These are phyloP conservation scores for Phyllopteryx taeniolatus DNA, from an alignment of 2,113 vertebrate species.

Conservation along the genomic window DNA sequence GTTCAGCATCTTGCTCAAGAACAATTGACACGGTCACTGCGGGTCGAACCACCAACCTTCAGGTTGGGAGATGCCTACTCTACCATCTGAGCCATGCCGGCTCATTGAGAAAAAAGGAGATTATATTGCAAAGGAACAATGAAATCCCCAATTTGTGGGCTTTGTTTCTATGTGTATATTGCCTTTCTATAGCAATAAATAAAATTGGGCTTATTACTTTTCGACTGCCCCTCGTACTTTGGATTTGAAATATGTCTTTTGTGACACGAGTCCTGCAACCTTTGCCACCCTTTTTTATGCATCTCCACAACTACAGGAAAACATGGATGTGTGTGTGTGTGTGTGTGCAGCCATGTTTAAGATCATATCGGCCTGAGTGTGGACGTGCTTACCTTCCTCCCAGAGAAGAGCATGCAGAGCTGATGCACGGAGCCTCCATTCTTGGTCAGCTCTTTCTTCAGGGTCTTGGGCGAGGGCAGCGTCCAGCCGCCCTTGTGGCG, in stretches of 20 bases:
- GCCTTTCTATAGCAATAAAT: too few species aligned
- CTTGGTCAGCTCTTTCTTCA: slow-evolving; percentile 89
- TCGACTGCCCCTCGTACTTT: not conserved
- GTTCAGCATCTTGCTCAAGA: too few species aligned
- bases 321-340: not conserved
- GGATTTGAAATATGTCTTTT: not conserved
- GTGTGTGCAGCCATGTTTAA: not conserved
- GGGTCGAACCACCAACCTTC: too few species aligned
- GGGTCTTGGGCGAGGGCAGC: slow-evolving; percentile 85
- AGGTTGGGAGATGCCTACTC: too few species aligned
- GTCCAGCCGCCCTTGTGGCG: slow-evolving; percentile 76
- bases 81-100: too few species aligned
- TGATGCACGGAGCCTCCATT: slow-evolving; percentile 94
- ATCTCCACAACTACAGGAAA: not conserved
- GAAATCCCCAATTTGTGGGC: too few species aligned
- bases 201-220: too few species aligned
- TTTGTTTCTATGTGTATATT: too few species aligned
- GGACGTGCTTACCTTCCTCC: slow-evolving; percentile 82
- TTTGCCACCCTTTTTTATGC: too few species aligned
- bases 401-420: slow-evolving; percentile 88
- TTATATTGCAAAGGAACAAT: too few species aligned
- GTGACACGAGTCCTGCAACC: not conserved
- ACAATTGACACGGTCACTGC: too few species aligned
- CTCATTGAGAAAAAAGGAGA: too few species aligned
- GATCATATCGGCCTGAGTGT: not conserved